Evolutionary conservation across 1,140 invertebrate species (phyloP).

Genomic region (Solen grandis): DNA sequence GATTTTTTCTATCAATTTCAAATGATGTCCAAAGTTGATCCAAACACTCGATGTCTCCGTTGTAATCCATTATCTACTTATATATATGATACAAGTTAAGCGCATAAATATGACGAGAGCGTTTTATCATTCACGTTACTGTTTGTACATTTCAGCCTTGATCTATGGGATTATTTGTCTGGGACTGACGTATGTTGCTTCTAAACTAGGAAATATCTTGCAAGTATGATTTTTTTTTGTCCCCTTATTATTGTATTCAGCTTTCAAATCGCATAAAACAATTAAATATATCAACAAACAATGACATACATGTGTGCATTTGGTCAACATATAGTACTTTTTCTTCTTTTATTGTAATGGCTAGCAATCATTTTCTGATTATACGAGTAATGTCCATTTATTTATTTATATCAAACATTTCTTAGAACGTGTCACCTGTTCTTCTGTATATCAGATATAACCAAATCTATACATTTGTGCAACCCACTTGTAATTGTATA

Average conservation of each 20-base stretch:
- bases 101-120: too few relatives aligned
- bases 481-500: not conserved
- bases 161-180: slow-evolving; percentile 55
- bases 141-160: slow-evolving; percentile 52
- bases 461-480: not conserved
- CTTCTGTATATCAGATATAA: not conserved
- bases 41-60: too few relatives aligned
- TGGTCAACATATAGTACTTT: too few relatives aligned
- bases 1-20: too few relatives aligned
- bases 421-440: not conserved
- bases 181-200: slow-evolving; percentile 56
- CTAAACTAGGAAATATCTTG: slow-evolving; percentile 58
- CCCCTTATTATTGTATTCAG: not conserved
- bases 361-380: not conserved
- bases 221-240: slow-evolving; percentile 35
- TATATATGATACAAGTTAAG: too few relatives aligned
- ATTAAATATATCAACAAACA: not conserved
- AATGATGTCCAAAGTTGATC: too few relatives aligned
- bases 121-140: too few relatives aligned
- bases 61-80: too few relatives aligned
- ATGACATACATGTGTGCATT: not conserved
- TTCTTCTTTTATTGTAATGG: too few relatives aligned
- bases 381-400: not conserved
- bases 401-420: not conserved
- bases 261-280: not conserved